Conservation (phyloP, 1,140 invertebrate genomes). For the Belonocnema kinseyi region DNA sequence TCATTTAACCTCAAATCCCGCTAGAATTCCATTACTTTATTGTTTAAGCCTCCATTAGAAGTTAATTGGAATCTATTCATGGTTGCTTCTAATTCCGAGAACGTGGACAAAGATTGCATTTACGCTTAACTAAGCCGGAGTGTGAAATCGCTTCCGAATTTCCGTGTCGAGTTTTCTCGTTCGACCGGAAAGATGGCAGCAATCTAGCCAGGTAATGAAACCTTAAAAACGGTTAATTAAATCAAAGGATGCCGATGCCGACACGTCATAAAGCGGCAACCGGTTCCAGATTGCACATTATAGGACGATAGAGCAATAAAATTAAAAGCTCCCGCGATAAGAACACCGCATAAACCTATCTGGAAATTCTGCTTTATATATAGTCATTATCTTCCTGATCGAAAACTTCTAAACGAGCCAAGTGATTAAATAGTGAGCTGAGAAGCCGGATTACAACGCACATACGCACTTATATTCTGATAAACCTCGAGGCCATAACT, state of each 20-base stretch:
- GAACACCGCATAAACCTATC: conserved; percentile 42
- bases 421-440: conserved; percentile 19
- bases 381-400: conserved; percentile 31
- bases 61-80: conserved; percentile 18
- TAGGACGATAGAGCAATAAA: conserved; percentile 67
- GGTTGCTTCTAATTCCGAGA: conserved; percentile 18
- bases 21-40: conserved; percentile 28
- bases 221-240: conserved; percentile 70
- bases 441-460: conserved; percentile 1
- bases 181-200: conserved; percentile 54
- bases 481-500: conserved; percentile 7
- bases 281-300: conserved; percentile 67
- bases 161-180: conserved; percentile 52
- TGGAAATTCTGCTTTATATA: conserved; percentile 32
- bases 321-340: conserved; percentile 70
- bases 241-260: conserved; percentile 71
- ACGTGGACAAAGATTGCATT: conserved; percentile 40
- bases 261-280: conserved; percentile 73
- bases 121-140: conserved; percentile 47
- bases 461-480: neutral
- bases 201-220: conserved; percentile 57
- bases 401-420: conserved; percentile 26
- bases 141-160: conserved; percentile 59
- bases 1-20: conserved; percentile 26
- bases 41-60: conserved; percentile 25